Conservation (phyloP, 2,113 vertebrate genomes). For the Vanacampus margaritifer region DNA sequence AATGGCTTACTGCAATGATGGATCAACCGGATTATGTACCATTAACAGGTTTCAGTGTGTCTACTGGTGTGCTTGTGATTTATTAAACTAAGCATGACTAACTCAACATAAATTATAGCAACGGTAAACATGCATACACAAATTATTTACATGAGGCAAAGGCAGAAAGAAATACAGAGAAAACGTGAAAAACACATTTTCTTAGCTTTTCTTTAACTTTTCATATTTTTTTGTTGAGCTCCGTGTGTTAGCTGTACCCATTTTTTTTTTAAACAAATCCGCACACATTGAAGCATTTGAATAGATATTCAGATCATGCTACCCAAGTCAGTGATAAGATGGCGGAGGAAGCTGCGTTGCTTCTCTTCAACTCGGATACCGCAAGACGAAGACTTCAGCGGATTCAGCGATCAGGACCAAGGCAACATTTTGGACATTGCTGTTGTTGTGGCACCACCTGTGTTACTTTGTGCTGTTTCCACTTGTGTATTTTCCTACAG, state of each 20-base stretch:
- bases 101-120: background rate
- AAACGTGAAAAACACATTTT: background rate
- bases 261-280: background rate
- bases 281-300: background rate
- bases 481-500: no score
- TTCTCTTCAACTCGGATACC: background rate
- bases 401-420: background rate
- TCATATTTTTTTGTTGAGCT: background rate
- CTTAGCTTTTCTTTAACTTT: background rate
- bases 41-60: conserved; percentile 34
- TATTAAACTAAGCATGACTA: conserved; percentile 19
- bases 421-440: no score
- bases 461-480: no score
- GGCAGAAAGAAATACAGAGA: background rate
- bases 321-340: no score
- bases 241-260: background rate
- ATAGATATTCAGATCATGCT: background rate
- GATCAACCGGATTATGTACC: conserved; percentile 36
- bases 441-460: no score
- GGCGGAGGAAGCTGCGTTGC: background rate
- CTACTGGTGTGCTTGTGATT: conserved; percentile 16
- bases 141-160: background rate
- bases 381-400: background rate
- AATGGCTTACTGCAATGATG: conserved; percentile 50
- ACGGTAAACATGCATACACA: conserved; percentile 2